A percentile compares a stretch with the other conserved stretches of the same genome.
These are phyloP conservation scores for Eupelmus urozonus DNA, from an alignment of 2,888 invertebrate genomes.

Conservation along the genomic window DNA sequence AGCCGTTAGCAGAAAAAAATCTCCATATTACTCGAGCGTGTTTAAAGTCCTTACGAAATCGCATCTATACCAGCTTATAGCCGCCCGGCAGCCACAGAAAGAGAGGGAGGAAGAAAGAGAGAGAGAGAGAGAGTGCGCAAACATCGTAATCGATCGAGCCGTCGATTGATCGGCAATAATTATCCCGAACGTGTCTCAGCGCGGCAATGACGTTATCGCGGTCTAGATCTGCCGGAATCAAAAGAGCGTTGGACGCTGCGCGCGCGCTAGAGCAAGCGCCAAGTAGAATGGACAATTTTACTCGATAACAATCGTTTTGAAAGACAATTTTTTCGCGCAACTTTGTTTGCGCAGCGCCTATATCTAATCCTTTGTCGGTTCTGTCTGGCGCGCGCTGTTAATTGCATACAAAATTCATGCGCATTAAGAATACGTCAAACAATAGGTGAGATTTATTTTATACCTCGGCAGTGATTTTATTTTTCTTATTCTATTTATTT, in stretches of 20 bases:
- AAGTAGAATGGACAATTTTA: conserved; percentile 43
- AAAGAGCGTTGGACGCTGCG: conserved; percentile 33
- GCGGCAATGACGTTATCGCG: conserved; percentile 50
- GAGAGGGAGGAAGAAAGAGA: conserved; percentile 2
- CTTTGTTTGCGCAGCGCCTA: neutral
- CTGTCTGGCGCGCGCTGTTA: neutral
- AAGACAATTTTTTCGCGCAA: conserved; percentile 32
- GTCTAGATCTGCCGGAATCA: conserved; percentile 49
- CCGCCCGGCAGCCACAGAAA: conserved; percentile 45
- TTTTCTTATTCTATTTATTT: no score
- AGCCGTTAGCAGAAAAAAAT: conserved; percentile 9
- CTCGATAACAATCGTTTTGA: conserved; percentile 37
- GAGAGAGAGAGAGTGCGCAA: conserved; percentile 18
- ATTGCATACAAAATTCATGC: conserved; percentile 16
- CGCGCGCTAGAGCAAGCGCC: neutral
- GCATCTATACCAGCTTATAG: conserved; percentile 52
- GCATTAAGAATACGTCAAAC: conserved; percentile 6
- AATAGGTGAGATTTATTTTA: no score
- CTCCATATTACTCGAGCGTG: conserved; percentile 38
- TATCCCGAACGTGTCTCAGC: conserved; percentile 52
- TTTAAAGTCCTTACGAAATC: conserved; percentile 70
- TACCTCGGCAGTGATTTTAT: neutral
- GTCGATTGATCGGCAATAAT: conserved; percentile 56
- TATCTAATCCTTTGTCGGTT: neutral
- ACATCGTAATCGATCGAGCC: conserved; percentile 55